Conservation (phyloP, 1,140 invertebrate genomes). For the Hycleus cichorii region DNA sequence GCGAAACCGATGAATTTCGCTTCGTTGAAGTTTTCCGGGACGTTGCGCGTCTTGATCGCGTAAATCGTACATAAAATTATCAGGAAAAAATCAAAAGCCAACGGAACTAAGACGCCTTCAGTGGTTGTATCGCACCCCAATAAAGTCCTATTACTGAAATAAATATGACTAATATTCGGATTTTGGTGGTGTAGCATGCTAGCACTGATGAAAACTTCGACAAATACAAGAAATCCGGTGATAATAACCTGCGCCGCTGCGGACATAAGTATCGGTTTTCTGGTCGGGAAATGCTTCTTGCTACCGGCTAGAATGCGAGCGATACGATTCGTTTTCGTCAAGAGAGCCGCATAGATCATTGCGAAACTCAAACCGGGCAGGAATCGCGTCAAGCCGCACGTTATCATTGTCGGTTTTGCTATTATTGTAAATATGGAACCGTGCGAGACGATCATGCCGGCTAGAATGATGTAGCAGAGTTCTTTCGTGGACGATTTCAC, state of each 20-base stretch:
- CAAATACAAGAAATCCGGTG: conserved; percentile 56
- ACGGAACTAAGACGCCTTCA: conserved; percentile 63
- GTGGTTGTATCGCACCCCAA: conserved; percentile 65
- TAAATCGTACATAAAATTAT: conserved; percentile 76
- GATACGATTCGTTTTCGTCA: conserved; percentile 83
- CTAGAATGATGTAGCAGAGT: conserved; percentile 67
- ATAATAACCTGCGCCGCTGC: conserved; percentile 55
- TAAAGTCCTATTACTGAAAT: conserved; percentile 50
- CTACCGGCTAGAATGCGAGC: conserved; percentile 75
- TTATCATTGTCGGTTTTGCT: conserved; percentile 56
- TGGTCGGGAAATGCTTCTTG: conserved; percentile 72
- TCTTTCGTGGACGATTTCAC: conserved; percentile 79
- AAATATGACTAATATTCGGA: conserved; percentile 54
- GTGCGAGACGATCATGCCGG: conserved; percentile 45
- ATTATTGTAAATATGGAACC: conserved; percentile 59
- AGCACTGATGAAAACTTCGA: conserved; percentile 63
- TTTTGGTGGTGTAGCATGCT: conserved; percentile 64
- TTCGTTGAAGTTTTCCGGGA: conserved; percentile 86
- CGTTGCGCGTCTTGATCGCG: conserved; percentile 77
- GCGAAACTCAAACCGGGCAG: conserved; percentile 72
- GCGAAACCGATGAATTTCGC: conserved; percentile 78
- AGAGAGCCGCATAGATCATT: conserved; percentile 74
- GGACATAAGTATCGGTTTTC: conserved; percentile 63
- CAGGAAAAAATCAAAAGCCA: conserved; percentile 72
- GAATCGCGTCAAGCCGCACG: conserved; percentile 61